Evolutionary conservation across 2,797 vertebrate species (phyloP), one percentile per base, ranked within the genome.

Genomic region (Danio kyathit): DNA sequence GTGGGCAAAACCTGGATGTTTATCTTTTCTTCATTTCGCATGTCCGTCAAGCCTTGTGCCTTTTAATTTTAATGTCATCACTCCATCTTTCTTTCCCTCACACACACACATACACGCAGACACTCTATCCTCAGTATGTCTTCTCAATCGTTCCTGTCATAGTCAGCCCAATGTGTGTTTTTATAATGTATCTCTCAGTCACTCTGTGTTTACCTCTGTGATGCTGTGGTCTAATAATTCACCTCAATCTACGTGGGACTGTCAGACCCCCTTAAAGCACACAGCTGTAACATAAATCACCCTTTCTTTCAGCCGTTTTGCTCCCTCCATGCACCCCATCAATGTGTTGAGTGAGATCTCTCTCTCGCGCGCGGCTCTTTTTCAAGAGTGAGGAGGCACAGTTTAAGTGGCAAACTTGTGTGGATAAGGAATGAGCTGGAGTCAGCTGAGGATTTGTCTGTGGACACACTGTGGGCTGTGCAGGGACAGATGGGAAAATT

Each of bases 201-300:
- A 60, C 84, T 85, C 59, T 81, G 67, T 81, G 76, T 88, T 84
- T 85, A 72, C 79, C 67, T 83, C 76, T 80, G 79, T 66, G 81
- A 80, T 84, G 79, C 72, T 21, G 7, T 57, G 81, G 74, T 59
- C 61, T 80, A 84, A 86, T 84, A 81, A 82, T 82, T 86, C 80
- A 82, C 74, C 73, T 79, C 70, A 70, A 57, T 83, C 64, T 76
- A 46, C 2, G 29, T 61, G 64, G 29, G 81, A 64, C 79, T 84
- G 80, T 84, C 81, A 81, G 79, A 66, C 74, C 63, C 81, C 14
- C 41, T 79, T 82, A 78, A 72, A 82, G 66, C 80, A 65, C 54
- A 44, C 38, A 8, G 29, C 67, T 49, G 69, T 74, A 76, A 79
- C 73, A 86, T 86, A 86, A 84, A 84, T 84, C 74, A 78, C 29